Conservation (phyloP, 2,888 invertebrate genomes). For the Noctua fimbriata region DNA sequence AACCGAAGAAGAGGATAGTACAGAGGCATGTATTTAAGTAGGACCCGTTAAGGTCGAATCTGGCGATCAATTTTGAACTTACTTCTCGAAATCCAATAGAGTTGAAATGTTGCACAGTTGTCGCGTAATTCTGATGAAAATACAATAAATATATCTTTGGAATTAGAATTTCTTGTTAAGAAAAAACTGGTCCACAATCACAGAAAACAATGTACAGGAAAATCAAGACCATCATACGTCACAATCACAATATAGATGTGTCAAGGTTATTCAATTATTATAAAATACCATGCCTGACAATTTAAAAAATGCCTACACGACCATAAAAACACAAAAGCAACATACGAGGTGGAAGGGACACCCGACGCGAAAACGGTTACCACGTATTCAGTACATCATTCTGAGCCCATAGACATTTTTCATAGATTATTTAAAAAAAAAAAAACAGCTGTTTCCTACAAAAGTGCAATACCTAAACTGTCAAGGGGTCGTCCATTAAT, state of each 20-base stretch:
- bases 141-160: constrained; percentile 6
- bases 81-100: constrained; percentile 42
- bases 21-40: too few relatives aligned
- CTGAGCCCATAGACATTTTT: too few relatives aligned
- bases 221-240: not conserved
- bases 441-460: too few relatives aligned
- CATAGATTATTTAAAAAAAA: too few relatives aligned
- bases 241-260: not conserved
- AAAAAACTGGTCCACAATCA: not conserved
- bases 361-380: too few relatives aligned
- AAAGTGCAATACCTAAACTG: too few relatives aligned
- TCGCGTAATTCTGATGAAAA: constrained; percentile 45
- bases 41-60: too few relatives aligned
- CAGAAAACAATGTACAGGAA: not conserved
- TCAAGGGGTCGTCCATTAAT: too few relatives aligned
- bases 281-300: not conserved
- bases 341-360: not conserved
- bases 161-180: not conserved
- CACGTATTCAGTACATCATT: too few relatives aligned
- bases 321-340: constrained; percentile 5
- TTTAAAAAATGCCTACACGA: not conserved
- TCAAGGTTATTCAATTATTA: not conserved
- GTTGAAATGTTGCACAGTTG: constrained; percentile 44
- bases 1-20: too few relatives aligned
- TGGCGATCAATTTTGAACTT: constrained; percentile 14